A percentile compares a stretch with the other conserved stretches of the same genome.
phyloP scores from a whole-genome alignment of 2,888 invertebrate species.

The Piscicola geometra region DNA sequence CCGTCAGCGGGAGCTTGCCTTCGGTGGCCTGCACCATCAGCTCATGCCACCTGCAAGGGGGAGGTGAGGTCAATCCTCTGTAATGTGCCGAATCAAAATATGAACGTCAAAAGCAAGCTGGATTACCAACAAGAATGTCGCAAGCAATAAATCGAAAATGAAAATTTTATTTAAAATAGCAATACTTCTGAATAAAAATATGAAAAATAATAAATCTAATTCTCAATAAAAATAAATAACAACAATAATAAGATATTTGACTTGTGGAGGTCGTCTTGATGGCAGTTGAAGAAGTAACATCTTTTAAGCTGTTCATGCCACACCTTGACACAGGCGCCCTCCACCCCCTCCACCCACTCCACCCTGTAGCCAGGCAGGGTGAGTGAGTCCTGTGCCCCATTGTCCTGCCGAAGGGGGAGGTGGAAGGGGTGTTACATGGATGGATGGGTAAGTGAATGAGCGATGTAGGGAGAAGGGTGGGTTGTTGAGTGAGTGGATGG shows the following conservation, averaged over 20 bases:
- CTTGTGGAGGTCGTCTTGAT: too few relatives aligned
- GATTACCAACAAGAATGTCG: too few relatives aligned
- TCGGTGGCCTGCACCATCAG: neutral
- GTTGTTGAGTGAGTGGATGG: neutral
- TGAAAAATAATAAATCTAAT: too few relatives aligned
- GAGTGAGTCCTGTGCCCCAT: slow-evolving; percentile 11
- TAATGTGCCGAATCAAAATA: too few relatives aligned
- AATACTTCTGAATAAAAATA: too few relatives aligned
- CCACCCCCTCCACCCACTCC: neutral
- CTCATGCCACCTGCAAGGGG: slow-evolving; percentile 14
- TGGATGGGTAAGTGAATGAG: neutral
- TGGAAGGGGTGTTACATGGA: neutral
- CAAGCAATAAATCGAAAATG: neutral
- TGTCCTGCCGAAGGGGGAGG: neutral
- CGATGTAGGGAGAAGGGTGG: too few relatives aligned
- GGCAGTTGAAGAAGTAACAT: slow-evolving; percentile 18
- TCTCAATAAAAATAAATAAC: too few relatives aligned
- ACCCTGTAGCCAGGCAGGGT: slow-evolving; percentile 20
- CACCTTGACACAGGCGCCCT: too few relatives aligned
- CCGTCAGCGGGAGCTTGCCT: neutral
- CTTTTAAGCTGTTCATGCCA: slow-evolving; percentile 18
- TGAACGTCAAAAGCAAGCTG: too few relatives aligned
- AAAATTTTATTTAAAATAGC: too few relatives aligned
- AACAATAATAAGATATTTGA: too few relatives aligned
- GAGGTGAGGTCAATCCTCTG: too few relatives aligned